Conservation (phyloP, 2,797 vertebrate species). For the Apogon talboti region DNA sequence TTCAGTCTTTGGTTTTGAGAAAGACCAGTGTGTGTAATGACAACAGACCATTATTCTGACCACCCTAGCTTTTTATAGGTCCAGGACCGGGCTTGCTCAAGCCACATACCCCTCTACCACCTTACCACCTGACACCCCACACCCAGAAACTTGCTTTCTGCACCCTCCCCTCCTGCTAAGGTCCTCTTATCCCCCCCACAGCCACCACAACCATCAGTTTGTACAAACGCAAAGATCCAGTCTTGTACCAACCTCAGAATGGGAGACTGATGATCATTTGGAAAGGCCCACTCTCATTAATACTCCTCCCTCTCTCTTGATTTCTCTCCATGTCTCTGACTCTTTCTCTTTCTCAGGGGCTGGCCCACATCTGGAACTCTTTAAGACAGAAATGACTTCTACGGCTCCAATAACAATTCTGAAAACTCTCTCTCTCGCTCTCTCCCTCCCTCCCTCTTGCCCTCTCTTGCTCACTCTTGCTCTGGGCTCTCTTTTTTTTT, state of each 20-base stretch:
- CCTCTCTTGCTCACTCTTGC: slow-evolving; percentile 54
- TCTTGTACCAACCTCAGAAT: slow-evolving; percentile 20
- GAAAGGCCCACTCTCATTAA: slow-evolving; percentile 52
- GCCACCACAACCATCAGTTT: slow-evolving; percentile 8
- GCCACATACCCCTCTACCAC: slow-evolving; percentile 70
- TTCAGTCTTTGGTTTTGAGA: slow-evolving; percentile 55
- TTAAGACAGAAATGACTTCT: slow-evolving; percentile 85
- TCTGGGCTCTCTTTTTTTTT: slow-evolving; percentile 25
- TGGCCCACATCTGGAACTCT: slow-evolving; percentile 87
- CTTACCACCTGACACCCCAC: slow-evolving; percentile 77
- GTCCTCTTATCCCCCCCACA: not conserved
- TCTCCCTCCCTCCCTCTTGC: slow-evolving; percentile 49
- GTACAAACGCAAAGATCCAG: slow-evolving; percentile 16
- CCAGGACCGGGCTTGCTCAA: slow-evolving; percentile 41
- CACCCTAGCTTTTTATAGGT: slow-evolving; percentile 74
- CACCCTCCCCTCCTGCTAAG: slow-evolving; percentile 1
- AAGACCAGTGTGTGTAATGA: slow-evolving; percentile 57
- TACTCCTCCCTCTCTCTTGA: slow-evolving; percentile 52
- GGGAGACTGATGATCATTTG: slow-evolving; percentile 39
- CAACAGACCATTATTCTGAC: slow-evolving; percentile 79
- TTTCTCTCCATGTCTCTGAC: slow-evolving; percentile 40
- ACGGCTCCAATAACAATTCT: slow-evolving; percentile 84
- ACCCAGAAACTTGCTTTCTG: slow-evolving; percentile 49
- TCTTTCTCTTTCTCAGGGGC: slow-evolving; percentile 63
- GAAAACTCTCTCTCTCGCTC: slow-evolving; percentile 62